phyloP scores from a whole-genome alignment of 2,113 vertebrate species.

The Platanista minor region DNA sequence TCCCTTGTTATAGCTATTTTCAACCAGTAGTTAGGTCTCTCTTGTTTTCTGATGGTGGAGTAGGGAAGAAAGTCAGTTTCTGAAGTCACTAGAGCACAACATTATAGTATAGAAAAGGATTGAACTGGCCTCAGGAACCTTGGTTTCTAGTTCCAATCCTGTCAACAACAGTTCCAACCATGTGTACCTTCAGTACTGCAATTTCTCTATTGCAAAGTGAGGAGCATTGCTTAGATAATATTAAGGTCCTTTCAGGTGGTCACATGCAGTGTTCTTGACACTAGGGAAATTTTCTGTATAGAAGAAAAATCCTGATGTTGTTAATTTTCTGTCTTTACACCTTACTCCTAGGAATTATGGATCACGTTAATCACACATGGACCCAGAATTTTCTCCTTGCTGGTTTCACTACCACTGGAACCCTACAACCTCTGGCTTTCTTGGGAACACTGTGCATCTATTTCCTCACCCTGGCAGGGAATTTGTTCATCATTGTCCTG shows the following conservation, averaged over 20 bases:
- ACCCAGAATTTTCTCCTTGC: constrained; percentile 31
- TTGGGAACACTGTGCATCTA: constrained; percentile 36
- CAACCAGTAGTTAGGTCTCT: neutral
- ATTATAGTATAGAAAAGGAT: neutral
- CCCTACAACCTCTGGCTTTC: neutral
- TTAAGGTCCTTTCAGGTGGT: neutral
- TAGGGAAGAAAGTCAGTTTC: neutral
- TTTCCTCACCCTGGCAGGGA: constrained; percentile 57
- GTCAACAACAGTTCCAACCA: neutral
- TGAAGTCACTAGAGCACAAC: neutral
- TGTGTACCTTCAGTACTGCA: neutral
- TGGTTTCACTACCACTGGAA: neutral
- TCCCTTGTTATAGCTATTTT: neutral
- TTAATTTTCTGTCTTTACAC: neutral
- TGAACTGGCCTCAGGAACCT: neutral
- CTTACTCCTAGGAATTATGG: neutral
- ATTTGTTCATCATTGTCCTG: constrained; percentile 60
- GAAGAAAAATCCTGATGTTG: neutral
- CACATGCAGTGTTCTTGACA: neutral
- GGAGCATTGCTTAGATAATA: neutral
- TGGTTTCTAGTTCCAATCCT: neutral
- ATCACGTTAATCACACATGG: neutral
- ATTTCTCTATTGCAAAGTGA: neutral
- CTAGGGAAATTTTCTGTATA: neutral
- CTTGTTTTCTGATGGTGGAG: neutral